Evolutionary conservation across 2,113 vertebrate species (phyloP).

Genomic region (Marcusenius ussheri): DNA sequence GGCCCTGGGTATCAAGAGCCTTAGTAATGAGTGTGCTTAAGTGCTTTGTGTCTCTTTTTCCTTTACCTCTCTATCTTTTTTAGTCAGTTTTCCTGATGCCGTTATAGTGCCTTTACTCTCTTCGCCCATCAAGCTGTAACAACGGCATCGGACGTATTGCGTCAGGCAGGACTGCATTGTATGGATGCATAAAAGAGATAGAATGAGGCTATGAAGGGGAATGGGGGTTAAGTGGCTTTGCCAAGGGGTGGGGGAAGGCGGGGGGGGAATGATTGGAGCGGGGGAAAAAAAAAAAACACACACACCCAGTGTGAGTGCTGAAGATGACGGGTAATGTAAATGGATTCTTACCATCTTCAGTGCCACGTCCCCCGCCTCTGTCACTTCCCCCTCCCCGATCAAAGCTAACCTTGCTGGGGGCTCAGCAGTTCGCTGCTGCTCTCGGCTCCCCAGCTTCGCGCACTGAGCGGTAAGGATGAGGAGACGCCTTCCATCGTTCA

Average conservation of each 20-base stretch:
- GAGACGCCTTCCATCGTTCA: conserved; percentile 33
- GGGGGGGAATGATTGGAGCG: background rate
- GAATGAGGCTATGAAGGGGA: conserved; percentile 16
- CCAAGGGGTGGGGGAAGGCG: background rate
- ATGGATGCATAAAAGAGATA: conserved; percentile 31
- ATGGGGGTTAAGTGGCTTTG: conserved; percentile 13
- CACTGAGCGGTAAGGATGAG: background rate
- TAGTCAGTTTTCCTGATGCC: conserved; percentile 51
- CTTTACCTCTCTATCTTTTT: conserved; percentile 44
- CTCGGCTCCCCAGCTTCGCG: background rate
- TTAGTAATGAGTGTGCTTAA: conserved; percentile 87
- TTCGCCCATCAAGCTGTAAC: conserved; percentile 45
- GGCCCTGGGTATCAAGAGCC: conserved; percentile 77
- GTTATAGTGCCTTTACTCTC: conserved; percentile 44
- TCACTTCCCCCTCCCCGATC: conserved; percentile 10
- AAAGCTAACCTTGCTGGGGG: conserved; percentile 27
- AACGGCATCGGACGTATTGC: conserved; percentile 43
- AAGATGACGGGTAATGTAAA: conserved; percentile 18
- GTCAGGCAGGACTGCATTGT: conserved; percentile 25
- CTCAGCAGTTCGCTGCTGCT: background rate
- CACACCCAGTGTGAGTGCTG: background rate
- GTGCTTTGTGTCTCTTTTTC: conserved; percentile 63
- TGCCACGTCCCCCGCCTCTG: background rate
- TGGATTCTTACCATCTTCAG: conserved; percentile 11
- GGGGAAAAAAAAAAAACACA: background rate